Evolutionary conservation across 2,797 vertebrate genomes (phyloP).

Genomic region (Sebastolobus altivelis): DNA sequence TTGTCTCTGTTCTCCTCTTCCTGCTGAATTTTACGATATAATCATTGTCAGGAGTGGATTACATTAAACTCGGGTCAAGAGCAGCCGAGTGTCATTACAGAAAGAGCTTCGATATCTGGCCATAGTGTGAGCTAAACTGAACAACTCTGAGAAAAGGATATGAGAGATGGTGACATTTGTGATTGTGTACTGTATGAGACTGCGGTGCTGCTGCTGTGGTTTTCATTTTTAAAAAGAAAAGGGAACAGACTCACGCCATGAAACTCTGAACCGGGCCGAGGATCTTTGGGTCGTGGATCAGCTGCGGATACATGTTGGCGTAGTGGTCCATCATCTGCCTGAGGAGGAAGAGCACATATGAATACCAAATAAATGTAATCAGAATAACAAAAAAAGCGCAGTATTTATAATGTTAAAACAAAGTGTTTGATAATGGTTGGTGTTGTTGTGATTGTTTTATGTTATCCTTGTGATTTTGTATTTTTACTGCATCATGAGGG

Average conservation of each 20-base stretch:
- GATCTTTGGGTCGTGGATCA: constrained; percentile 82
- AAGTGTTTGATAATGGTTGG: not conserved
- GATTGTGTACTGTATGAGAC: not conserved
- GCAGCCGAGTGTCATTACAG: not conserved
- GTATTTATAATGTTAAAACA: not conserved
- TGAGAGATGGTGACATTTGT: constrained; percentile 41
- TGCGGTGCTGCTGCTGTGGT: not conserved
- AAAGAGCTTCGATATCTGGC: not conserved
- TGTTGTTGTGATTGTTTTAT: not conserved
- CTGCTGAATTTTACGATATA: not conserved
- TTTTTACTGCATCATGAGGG: not conserved
- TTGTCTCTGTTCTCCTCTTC: not conserved
- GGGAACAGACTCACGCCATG: constrained; percentile 86
- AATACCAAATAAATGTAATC: not conserved
- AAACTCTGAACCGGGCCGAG: constrained; percentile 85
- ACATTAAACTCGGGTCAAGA: not conserved
- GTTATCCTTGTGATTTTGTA: too few relatives aligned
- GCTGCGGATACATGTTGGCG: constrained; percentile 91
- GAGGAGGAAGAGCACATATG: not conserved
- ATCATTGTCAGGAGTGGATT: not conserved
- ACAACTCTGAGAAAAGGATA: constrained; percentile 42
- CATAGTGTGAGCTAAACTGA: not conserved
- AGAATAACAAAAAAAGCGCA: not conserved
- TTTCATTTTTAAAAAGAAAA: not conserved
- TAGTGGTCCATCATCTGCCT: constrained; percentile 93